phyloP scores from a whole-genome alignment of 2,113 vertebrate genomes.

The Nerophis lumbriciformis region DNA sequence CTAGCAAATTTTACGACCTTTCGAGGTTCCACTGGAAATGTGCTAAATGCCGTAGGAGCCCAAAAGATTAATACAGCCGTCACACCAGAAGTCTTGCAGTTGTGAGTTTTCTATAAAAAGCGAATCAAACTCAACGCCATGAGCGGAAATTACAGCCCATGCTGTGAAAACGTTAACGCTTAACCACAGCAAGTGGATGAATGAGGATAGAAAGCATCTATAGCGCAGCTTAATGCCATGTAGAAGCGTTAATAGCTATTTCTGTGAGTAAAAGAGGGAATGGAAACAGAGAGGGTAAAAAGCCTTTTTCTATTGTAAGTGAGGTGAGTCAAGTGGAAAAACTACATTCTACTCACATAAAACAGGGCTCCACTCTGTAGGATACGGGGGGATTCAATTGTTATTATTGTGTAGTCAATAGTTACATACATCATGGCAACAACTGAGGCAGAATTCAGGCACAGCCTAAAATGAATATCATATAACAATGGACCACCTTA shows the following conservation, averaged over 20 bases:
- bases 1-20: background rate
- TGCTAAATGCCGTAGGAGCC: background rate
- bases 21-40: background rate
- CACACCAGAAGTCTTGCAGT: background rate
- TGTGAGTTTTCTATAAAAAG: conserved; percentile 47
- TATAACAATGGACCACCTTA: background rate
- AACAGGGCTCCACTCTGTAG: conserved; percentile 77
- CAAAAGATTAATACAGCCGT: background rate
- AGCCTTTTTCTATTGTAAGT: conserved; percentile 19
- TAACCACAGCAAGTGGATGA: conserved; percentile 37
- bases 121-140: conserved; percentile 13
- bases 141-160: conserved; percentile 46
- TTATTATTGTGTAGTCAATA: conserved; percentile 55
- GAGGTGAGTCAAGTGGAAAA: conserved; percentile 45
- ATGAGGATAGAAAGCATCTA: conserved; percentile 15
- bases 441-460: conserved; percentile 8
- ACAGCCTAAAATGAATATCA: conserved; percentile 6
- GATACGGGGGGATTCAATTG: conserved; percentile 63
- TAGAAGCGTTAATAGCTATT: conserved; percentile 11
- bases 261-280: conserved; percentile 2
- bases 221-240: conserved; percentile 5
- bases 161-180: conserved; percentile 48
- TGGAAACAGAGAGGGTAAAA: conserved; percentile 34
- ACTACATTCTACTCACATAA: conserved; percentile 81
- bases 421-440: conserved; percentile 53